Base-by-base conservation (phyloP, 2,888 invertebrate genomes). In the Drosophila kambysellisi region DNA sequence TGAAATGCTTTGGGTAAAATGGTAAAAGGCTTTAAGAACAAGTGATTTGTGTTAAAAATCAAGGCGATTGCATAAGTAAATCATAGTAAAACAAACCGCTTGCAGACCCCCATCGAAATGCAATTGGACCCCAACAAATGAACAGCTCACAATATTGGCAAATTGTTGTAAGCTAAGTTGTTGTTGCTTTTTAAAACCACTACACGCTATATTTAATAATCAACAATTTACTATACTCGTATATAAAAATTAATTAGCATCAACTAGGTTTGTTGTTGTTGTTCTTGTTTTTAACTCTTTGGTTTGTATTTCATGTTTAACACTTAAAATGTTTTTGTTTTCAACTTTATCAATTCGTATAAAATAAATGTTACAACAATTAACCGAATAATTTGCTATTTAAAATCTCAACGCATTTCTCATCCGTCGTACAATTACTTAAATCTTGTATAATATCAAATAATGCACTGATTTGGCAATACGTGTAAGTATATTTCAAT, bases 181-280 rank as follows among this genome's bases (percentile, higher is more conserved):
- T 74, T 72, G 60, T 74, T 72, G 60, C 71, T 70, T 76, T 90
- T 82, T 75, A 90, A 90, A 89, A 87, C 80, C 80, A 76, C 86
- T 87, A 87, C 82, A 62, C 70, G 72, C 89, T 90, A 87, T 88
- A 81, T 83, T 74, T 87, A 89, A 90, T 89, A 91, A 88, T 89
- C 79, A 89, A 89, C 89, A 89, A 91, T 90, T 88, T 65, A 76
- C 89, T 89, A 89, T 89, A 69, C 48, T 76, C 52, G 80, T 82
- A 70, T 79, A 88, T 85, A 89, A 89, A 91, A 91, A 89, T 82
- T 67, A 91, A 82, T 89, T 83, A 78, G 76, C 74, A 65, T 86
- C 81, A 83, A 88, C 89, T 85, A 83, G 74, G 64, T 80, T 70
- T 81, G 51, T 50, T 75, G 39, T 72, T 76, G 57, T 77, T 80